Evolutionary conservation across 2,797 vertebrate genomes (phyloP), one percentile per base, ranked within the genome.

Genomic region (Mustela erminea): DNA sequence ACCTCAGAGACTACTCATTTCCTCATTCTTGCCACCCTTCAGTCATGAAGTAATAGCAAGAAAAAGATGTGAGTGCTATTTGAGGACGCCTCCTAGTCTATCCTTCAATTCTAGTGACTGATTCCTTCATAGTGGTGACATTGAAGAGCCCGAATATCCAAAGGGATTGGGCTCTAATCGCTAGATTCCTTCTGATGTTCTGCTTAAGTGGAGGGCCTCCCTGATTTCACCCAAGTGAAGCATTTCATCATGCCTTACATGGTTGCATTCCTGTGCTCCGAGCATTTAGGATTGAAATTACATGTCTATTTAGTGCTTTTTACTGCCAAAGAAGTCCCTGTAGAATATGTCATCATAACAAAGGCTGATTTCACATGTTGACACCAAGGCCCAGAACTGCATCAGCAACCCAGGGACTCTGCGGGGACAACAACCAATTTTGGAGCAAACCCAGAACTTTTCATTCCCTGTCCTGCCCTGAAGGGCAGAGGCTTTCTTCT

Each of bases 21-120:
- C 98, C 98, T 97, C 97, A 95, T 97, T 97, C 96, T 96, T 86
- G 56, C 90, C 43, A n/a, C 87, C 77, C 81, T 62, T 70, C 18
- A 2, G 41, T 89, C 85, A 9, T 94, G 91, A 97, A 83, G 54
- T 87, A 81, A 81, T 75, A 66, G 43, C 66, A 80, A 89, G 66
- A 96, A 96, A 94, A 96, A 81, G 80, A 77, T 54, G n/a, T 62
- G 72, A 80, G 72, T 27, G 54, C 85, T 96, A 78, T 81, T 54
- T 25, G 85, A 85, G 38, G 64, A 81, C 14, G 27, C 58, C 58
- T 81, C 87, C 72, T 46, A 72, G 83, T 85, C 85, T 96, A 83
- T 72, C 75, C 70, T 68, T 92, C 77, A 66, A 60, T n/a, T 29
- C 52, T 62, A 32, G n/a, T 72, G 94, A 94, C 86, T 82, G 60